Conservation (phyloP, 2,113 vertebrate genomes). For the Atrichornis clamosus region DNA sequence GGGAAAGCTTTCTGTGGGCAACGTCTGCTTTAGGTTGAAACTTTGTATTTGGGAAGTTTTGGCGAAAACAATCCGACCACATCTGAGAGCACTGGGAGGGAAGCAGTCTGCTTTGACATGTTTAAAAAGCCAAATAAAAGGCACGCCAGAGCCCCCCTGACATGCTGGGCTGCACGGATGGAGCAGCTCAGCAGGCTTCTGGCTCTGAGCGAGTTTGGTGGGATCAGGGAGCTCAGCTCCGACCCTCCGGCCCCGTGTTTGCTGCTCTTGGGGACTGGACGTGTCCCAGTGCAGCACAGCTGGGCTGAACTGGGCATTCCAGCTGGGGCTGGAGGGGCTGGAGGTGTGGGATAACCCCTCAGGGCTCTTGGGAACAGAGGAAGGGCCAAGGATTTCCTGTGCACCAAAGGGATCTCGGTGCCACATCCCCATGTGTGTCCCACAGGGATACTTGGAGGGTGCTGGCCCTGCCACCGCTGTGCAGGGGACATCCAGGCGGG, state of each 20-base stretch:
- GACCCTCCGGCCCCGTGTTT: fast-evolving
- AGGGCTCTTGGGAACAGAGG: neutral
- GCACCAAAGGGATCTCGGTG: fast-evolving
- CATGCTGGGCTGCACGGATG: neutral
- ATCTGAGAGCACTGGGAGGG: conserved; percentile 4
- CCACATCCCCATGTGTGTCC: fast-evolving
- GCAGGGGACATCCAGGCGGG: neutral
- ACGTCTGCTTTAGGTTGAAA: conserved; percentile 30
- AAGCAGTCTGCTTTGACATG: neutral
- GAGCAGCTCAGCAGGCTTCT: fast-evolving
- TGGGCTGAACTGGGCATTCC: neutral
- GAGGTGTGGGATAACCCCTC: neutral
- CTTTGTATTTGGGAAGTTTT: conserved; percentile 42
- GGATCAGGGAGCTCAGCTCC: fast-evolving
- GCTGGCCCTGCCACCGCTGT: neutral
- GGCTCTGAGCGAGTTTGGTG: neutral
- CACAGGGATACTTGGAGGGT: fast-evolving
- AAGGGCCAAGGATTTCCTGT: neutral
- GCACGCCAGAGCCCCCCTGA: neutral
- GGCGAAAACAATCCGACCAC: conserved; percentile 11
- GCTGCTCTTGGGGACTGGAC: fast-evolving
- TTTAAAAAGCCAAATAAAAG: neutral
- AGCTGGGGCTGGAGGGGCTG: neutral
- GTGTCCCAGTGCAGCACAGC: fast-evolving
- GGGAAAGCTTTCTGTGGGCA: conserved; percentile 16